Conservation (phyloP, 2,797 vertebrate genomes). For the Psittacula derbiana region DNA sequence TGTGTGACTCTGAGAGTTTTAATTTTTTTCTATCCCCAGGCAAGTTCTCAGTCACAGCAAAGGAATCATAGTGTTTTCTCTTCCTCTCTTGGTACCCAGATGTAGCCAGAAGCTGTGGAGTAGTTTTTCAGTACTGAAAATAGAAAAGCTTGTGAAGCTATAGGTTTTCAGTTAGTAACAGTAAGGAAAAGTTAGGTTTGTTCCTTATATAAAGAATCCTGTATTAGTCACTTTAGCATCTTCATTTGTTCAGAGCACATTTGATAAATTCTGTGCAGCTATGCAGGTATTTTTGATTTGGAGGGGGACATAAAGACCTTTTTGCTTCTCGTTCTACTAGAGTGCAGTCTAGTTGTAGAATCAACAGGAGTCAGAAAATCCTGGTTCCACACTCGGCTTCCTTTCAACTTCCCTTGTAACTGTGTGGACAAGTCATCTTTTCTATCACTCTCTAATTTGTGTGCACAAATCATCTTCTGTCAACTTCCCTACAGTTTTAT, state of each 20-base stretch:
- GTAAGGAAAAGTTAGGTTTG: not conserved
- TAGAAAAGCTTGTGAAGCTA: not conserved
- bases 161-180: not conserved
- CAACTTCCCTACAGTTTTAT: not conserved
- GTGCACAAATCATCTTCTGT: not conserved
- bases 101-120: not conserved
- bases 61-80: not conserved
- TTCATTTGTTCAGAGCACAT: not conserved
- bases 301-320: not conserved
- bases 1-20: not conserved
- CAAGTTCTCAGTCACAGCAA: not conserved
- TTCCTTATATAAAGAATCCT: not conserved
- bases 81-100: not conserved
- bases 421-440: not conserved
- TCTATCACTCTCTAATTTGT: not conserved
- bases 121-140: not conserved
- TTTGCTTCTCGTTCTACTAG: not conserved
- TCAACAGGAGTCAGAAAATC: not conserved
- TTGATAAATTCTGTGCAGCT: not conserved
- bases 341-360: not conserved
- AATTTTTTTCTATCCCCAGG: not conserved
- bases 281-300: not conserved
- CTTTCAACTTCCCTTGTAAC: not conserved
- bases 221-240: not conserved
- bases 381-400: not conserved